Percentiles rank a stretch among this genome's conserved stretches.
Evolutionary conservation across 2,888 invertebrate genomes (phyloP).

Genomic region (Epicampocera succincta): DNA sequence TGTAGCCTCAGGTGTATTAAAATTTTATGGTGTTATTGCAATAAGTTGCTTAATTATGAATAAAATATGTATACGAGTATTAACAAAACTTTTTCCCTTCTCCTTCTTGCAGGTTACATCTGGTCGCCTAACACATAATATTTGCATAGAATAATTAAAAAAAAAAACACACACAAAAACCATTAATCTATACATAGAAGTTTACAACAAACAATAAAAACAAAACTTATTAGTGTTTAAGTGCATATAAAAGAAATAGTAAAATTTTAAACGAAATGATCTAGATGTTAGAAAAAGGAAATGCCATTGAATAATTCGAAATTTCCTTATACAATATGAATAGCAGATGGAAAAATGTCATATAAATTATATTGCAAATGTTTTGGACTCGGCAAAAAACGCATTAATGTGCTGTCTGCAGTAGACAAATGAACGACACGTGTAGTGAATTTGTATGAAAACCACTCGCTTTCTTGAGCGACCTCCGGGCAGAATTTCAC

Average conservation of each 20-base stretch:
- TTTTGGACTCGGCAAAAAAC: too few relatives aligned
- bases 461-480: too few relatives aligned
- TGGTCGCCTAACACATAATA: conserved; percentile 75
- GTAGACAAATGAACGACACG: too few relatives aligned
- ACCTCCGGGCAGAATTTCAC: too few relatives aligned
- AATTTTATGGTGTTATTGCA: too few relatives aligned
- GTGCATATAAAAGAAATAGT: conserved; percentile 42
- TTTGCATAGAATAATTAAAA: conserved; percentile 72
- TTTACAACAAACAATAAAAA: conserved; percentile 30
- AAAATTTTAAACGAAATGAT: conserved; percentile 49
- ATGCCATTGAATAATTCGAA: background rate
- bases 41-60: too few relatives aligned
- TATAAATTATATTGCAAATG: background rate
- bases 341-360: conserved; percentile 12
- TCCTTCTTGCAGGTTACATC: conserved; percentile 76
- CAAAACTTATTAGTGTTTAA: conserved; percentile 56
- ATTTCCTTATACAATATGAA: conserved; percentile 2
- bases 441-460: too few relatives aligned
- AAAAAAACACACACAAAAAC: conserved; percentile 36
- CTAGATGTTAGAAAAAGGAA: conserved; percentile 6
- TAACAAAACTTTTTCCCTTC: conserved; percentile 10
- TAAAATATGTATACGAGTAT: too few relatives aligned
- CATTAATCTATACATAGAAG: conserved; percentile 35
- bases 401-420: too few relatives aligned
- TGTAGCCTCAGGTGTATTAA: too few relatives aligned